Conservation (phyloP, 2,888 invertebrate species). For the Chouioia cunea region DNA sequence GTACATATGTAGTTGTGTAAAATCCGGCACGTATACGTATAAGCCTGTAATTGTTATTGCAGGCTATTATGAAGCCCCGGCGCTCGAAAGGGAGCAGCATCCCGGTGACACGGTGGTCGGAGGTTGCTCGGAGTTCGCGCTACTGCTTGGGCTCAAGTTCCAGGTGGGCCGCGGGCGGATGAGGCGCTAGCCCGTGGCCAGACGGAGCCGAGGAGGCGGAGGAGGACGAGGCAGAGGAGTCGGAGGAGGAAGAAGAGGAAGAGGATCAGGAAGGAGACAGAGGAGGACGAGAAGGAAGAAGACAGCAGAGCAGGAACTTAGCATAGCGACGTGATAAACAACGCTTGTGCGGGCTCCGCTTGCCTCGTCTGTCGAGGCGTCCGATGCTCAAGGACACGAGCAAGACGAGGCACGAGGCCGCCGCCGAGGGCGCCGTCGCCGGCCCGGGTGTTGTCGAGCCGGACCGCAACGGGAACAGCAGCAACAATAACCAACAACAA, state of each 20-base stretch:
- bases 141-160: conserved; percentile 15
- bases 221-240: conserved; percentile 16
- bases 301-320: conserved; percentile 50
- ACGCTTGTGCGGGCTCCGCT: conserved; percentile 33
- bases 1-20: neutral
- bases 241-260: conserved; percentile 23
- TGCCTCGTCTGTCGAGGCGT: conserved; percentile 49
- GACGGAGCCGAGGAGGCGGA: conserved; percentile 10
- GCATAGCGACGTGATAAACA: conserved; percentile 1
- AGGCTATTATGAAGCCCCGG: conserved; percentile 56
- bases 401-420: conserved; percentile 60
- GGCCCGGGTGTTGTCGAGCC: conserved; percentile 60
- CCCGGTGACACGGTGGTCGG: conserved; percentile 55
- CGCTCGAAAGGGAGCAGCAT: conserved; percentile 45
- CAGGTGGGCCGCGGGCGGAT: conserved; percentile 59
- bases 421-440: conserved; percentile 58
- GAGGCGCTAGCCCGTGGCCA: conserved; percentile 48
- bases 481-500: conserved; percentile 56
- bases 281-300: conserved; percentile 51
- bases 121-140: conserved; percentile 54
- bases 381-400: conserved; percentile 65
- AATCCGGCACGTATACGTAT: neutral
- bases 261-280: conserved; percentile 41
- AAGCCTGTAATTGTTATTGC: conserved; percentile 35
- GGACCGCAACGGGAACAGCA: conserved; percentile 63